Percentiles rank a stretch among this genome's conserved stretches.
Conservation (phyloP, 2,888 invertebrate species). For the Trissolcus japonicus region DNA sequence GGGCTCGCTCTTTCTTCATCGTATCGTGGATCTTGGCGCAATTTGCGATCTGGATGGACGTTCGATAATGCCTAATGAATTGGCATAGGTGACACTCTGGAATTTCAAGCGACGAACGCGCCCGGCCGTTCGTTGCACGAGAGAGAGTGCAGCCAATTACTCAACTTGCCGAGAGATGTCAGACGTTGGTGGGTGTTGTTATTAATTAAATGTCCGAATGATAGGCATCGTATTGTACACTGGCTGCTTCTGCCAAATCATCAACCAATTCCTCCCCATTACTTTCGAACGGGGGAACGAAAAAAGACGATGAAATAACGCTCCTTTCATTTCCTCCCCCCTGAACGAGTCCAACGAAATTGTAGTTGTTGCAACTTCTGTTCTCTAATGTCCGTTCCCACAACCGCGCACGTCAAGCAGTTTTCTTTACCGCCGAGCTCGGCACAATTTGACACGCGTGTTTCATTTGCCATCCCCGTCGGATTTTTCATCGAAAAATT, state of each 20-base stretch:
- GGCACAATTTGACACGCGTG: slow-evolving; percentile 3
- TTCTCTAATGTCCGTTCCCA: slow-evolving; percentile 8
- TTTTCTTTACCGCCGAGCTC: slow-evolving; percentile 4
- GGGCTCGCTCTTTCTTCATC: slow-evolving; percentile 45
- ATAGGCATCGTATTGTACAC: slow-evolving; percentile 65
- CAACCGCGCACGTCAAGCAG: slow-evolving; percentile 16
- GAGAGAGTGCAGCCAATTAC: slow-evolving; percentile 66
- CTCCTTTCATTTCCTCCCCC: neutral
- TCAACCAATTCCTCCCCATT: slow-evolving; percentile 61
- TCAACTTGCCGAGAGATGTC: slow-evolving; percentile 68
- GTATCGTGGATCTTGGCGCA: slow-evolving; percentile 49
- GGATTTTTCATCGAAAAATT: slow-evolving; percentile 1
- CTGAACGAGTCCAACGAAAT: slow-evolving; percentile 21
- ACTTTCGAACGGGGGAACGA: slow-evolving; percentile 23
- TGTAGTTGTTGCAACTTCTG: slow-evolving; percentile 28
- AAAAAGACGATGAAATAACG: slow-evolving; percentile 10
- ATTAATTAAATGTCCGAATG: slow-evolving; percentile 70
- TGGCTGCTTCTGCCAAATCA: slow-evolving; percentile 52
- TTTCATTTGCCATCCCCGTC: neutral
- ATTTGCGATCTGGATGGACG: slow-evolving; percentile 58
- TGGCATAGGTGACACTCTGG: slow-evolving; percentile 60
- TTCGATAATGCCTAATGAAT: slow-evolving; percentile 61
- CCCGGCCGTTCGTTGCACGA: slow-evolving; percentile 66
- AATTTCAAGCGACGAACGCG: slow-evolving; percentile 60
- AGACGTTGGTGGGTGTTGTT: slow-evolving; percentile 68